phyloP scores from a whole-genome alignment of 2,888 invertebrate species.

The Loripinus fragilis region DNA sequence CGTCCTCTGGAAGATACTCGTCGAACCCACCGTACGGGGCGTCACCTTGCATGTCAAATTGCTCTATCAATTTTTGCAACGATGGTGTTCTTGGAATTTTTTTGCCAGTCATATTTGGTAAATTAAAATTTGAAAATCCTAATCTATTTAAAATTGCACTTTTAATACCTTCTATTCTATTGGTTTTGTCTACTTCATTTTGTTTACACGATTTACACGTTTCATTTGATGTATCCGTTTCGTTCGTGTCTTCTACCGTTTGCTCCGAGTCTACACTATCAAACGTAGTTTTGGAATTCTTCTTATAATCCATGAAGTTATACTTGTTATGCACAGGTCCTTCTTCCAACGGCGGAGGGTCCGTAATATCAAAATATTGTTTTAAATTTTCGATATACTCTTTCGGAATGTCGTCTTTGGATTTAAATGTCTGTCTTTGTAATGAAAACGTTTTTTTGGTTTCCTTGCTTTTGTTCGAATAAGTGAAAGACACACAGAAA shows the following conservation, averaged over 20 bases:
- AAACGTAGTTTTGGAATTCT: not conserved
- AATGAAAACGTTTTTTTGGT: not conserved
- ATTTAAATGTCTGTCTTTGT: slow-evolving; percentile 17
- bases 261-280: not conserved
- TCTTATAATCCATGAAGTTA: slow-evolving; percentile 2
- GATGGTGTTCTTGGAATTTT: slow-evolving; percentile 70
- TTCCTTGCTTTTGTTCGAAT: not conserved
- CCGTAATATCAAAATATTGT: slow-evolving; percentile 37
- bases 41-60: slow-evolving; percentile 68
- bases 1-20: slow-evolving; percentile 59
- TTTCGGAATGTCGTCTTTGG: slow-evolving; percentile 44
- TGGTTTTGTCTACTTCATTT: slow-evolving; percentile 54
- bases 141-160: slow-evolving; percentile 64
- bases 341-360: slow-evolving; percentile 36
- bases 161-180: slow-evolving; percentile 62
- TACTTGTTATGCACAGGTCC: not conserved
- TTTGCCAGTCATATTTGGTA: slow-evolving; percentile 72
- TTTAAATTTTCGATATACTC: slow-evolving; percentile 47
- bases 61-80: slow-evolving; percentile 63
- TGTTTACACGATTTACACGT: slow-evolving; percentile 56
- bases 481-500: slow-evolving; percentile 35
- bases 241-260: not conserved
- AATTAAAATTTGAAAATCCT: slow-evolving; percentile 57
- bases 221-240: not conserved
- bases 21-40: slow-evolving; percentile 56